Evolutionary conservation across 2,888 invertebrate genomes (phyloP).

Genomic region (Sialis fuliginosa): DNA sequence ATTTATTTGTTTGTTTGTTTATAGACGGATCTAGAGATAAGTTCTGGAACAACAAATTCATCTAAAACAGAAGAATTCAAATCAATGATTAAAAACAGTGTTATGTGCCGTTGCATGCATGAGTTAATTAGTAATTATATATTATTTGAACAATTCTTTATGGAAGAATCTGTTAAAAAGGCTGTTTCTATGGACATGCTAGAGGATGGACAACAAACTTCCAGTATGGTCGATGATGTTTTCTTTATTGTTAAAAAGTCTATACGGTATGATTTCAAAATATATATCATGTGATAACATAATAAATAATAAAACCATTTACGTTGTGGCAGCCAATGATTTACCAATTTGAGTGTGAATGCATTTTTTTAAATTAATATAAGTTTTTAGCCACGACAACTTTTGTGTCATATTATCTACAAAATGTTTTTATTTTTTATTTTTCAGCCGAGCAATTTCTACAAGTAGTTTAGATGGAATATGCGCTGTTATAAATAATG

Average conservation of each 20-base stretch:
- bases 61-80: constrained; percentile 36
- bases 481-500: constrained; percentile 92
- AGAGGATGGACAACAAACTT: constrained; percentile 56
- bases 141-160: constrained; percentile 81
- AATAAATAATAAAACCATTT: too few species aligned
- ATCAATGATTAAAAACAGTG: constrained; percentile 48
- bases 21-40: constrained; percentile 45
- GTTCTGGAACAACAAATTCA: constrained; percentile 30
- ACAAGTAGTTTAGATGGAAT: constrained; percentile 88
- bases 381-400: too few species aligned
- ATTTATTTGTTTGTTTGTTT: background rate
- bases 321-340: too few species aligned
- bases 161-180: constrained; percentile 87
- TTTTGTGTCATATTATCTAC: too few species aligned
- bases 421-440: background rate
- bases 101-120: constrained; percentile 59
- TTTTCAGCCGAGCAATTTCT: constrained; percentile 62
- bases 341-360: background rate
- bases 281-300: background rate
- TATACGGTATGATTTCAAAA: constrained; percentile 41
- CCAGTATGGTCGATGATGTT: constrained; percentile 92
- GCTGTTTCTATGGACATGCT: constrained; percentile 66
- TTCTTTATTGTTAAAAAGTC: constrained; percentile 95
- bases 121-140: constrained; percentile 78
- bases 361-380: background rate